Evolutionary conservation across 1,140 invertebrate genomes (phyloP), one percentile per base, ranked within the genome.

Genomic region (Gonatopus flavifemur): DNA sequence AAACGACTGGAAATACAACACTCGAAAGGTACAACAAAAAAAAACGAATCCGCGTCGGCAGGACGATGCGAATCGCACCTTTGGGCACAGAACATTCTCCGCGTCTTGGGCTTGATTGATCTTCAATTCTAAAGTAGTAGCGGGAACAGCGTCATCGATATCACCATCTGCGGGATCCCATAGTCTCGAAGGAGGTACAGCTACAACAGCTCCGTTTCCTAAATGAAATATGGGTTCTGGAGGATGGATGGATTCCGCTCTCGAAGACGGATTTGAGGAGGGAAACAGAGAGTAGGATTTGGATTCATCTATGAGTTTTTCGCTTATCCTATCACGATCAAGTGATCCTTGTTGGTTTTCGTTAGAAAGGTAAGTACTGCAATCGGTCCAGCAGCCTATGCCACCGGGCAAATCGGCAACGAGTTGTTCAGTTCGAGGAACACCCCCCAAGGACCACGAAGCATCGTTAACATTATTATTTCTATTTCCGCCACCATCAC

Each of bases 301-400:
- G 35, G 55, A 15, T 54, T 24, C 30, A 22, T 13, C 15, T 20
- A 15, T 12, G 24, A 63, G 30, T 58, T 64, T 55, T 28, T 70
- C 61, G 28, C n/a, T n/a, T n/a, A 67, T 65, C 21, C 62, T 59
- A 40, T 56, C 57, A 40, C 59, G 55, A 19, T 62, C 59, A 6
- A 64, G 45, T 37, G 57, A 28, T 19, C 38, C 57, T 51, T 53
- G 53, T 32, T 52, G 55, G 64, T 59, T 61, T 65, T 84, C 83
- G 47, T 75, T 56, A 58, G 81, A 82, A 57, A 91, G 75, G 67
- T 91, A 91, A 38, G 89, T 91, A 72, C 88, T 91, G 67, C 89
- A 83, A 70, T 91, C 90, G 67, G 83, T 85, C 89, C 90, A 92
- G 62, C 87, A 88, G 74, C 87, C 86, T 55, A 90, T 83, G 39